A percentile compares a stretch with the other conserved stretches of the same genome.
Evolutionary conservation across 1,140 invertebrate species (phyloP).

Genomic region (Atta colombica): DNA sequence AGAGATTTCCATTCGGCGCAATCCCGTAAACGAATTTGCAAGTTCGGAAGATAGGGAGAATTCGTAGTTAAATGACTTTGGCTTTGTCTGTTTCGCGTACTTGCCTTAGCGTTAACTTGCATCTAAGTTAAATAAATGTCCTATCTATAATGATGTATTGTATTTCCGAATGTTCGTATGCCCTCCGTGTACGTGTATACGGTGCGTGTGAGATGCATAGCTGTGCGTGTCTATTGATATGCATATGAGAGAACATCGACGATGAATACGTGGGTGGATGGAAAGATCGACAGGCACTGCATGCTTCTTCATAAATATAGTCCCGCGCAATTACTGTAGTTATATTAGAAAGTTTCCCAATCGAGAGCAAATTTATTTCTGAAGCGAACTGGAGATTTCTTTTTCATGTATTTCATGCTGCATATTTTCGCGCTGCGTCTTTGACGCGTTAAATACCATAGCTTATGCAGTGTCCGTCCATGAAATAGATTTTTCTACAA

Average conservation of each 20-base stretch:
- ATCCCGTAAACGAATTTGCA: conserved; percentile 27
- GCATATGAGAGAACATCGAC: conserved; percentile 20
- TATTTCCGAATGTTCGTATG: conserved; percentile 10
- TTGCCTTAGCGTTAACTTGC: conserved; percentile 40
- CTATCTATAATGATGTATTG: not conserved
- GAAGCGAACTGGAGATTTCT: conserved; percentile 17
- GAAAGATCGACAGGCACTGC: conserved; percentile 66
- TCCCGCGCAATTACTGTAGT: conserved; percentile 12
- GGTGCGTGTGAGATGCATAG: not conserved
- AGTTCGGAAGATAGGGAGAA: conserved; percentile 26
- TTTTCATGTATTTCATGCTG: not conserved
- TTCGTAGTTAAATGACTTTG: conserved; percentile 41
- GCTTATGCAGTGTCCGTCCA: conserved; percentile 72
- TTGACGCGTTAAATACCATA: conserved; percentile 24
- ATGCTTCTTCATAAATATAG: conserved; percentile 43
- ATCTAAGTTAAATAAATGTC: conserved; percentile 41
- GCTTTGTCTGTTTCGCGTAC: conserved; percentile 45
- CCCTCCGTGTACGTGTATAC: not conserved
- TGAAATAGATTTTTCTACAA: conserved; percentile 55
- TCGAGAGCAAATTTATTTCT: conserved; percentile 13
- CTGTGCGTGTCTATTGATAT: conserved; percentile 22
- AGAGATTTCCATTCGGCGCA: conserved; percentile 6
- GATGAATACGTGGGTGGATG: not conserved
- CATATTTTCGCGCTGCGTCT: conserved; percentile 10
- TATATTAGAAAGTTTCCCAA: conserved; percentile 43